phyloP scores from a whole-genome alignment of 2,113 vertebrate genomes.

The Nerophis ophidion region DNA sequence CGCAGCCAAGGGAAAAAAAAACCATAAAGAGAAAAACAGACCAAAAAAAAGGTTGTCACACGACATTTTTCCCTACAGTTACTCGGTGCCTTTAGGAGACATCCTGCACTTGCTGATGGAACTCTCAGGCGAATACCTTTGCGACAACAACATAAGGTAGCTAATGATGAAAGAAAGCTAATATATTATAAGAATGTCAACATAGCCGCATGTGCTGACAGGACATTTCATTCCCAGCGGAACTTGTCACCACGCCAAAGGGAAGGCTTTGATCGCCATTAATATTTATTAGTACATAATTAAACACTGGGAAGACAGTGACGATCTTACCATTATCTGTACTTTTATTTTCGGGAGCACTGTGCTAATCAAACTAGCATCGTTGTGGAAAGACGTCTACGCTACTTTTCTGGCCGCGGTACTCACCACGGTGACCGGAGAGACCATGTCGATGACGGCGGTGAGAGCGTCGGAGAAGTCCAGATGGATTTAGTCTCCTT shows the following conservation, averaged over 20 bases:
- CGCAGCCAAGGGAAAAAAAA: neutral
- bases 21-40: neutral
- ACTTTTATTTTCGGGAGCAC: neutral
- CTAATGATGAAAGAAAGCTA: too few species aligned
- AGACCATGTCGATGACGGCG: constrained; percentile 64
- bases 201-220: neutral
- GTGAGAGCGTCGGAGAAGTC: neutral
- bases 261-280: too few species aligned
- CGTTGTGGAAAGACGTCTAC: neutral
- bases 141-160: too few species aligned
- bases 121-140: neutral
- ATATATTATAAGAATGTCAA: constrained; percentile 2
- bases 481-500: neutral
- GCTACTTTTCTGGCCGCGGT: neutral
- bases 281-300: neutral
- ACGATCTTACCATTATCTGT: neutral
- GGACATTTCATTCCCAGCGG: constrained; percentile 31
- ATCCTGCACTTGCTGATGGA: neutral
- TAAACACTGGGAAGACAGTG: neutral
- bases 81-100: constrained; percentile 38
- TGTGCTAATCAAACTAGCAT: neutral
- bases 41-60: constrained; percentile 55
- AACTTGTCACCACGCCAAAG: too few species aligned
- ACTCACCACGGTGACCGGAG: constrained; percentile 76
- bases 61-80: too few species aligned